A percentile compares a stretch with the other conserved stretches of the same genome.
Conservation (phyloP, 2,113 vertebrate genomes). For the Piaya cayana region DNA sequence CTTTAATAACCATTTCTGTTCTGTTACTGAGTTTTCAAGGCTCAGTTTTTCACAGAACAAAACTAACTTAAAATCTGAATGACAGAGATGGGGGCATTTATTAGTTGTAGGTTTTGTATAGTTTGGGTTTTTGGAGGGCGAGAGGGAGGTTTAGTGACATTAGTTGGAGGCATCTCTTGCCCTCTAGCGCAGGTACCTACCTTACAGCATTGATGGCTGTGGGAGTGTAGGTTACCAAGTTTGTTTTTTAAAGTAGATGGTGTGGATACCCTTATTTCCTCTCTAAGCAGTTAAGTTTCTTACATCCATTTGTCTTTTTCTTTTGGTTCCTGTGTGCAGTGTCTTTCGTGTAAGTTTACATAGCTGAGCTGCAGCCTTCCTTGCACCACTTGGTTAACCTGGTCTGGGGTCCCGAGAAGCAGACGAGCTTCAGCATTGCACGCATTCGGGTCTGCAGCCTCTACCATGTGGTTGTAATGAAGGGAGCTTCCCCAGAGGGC, state of each 20-base stretch:
- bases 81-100: not conserved
- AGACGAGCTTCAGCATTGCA: not conserved
- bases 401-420: not conserved
- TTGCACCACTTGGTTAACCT: not conserved
- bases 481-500: not conserved
- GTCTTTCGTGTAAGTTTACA: not conserved
- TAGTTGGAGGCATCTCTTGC: not conserved
- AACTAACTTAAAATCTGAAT: not conserved
- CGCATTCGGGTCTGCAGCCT: rapidly evolving
- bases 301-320: not conserved
- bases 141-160: not conserved
- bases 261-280: not conserved
- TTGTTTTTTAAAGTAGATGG: not conserved
- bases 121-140: too few relatives aligned
- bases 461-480: not conserved
- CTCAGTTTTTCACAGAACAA: not conserved
- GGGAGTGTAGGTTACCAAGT: not conserved
- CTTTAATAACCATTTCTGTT: not conserved
- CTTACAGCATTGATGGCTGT: not conserved
- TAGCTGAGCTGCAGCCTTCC: not conserved
- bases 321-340: not conserved
- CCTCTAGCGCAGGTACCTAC: not conserved
- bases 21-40: not conserved
- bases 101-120: not conserved
- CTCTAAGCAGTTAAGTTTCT: not conserved